Evolutionary conservation across 2,888 invertebrate genomes (phyloP), one percentile per base, ranked within the genome.

Genomic region (Panzeria rudis): DNA sequence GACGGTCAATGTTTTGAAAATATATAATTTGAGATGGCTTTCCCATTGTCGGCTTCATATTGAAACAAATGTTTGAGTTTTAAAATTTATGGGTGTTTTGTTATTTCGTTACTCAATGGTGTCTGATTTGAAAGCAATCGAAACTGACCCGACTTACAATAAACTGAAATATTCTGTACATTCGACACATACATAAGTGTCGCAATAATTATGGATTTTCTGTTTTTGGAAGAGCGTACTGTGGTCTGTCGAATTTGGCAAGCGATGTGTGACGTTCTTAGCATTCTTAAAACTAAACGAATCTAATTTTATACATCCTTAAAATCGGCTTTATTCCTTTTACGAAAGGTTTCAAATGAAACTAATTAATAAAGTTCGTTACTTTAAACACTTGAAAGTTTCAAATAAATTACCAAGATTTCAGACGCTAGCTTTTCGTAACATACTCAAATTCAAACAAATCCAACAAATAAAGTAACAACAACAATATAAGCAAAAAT

Each of bases 1-100:
- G 78, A 35, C 50, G 54, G 69, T 75, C 73, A 75, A 79, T 83
- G 75, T 78, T 75, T 79, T 62, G 56, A 71, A 79, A 69, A 83
- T n/a, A n/a, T n/a, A n/a, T 17, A 78, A 54, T 78, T 69, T 61
- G 9, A 62, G 13, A 77, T 59, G 71, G 41, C 11, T 79, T 62
- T 62, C n/a, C 11, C n/a, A 50, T 8, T 50, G 15, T 17, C 15
- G 50, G 56, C n/a, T 8, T 66, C 11, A 50, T 15, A 23, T 47
- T 32, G 0, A 2, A 29, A 11, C 4, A 66, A 29, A 56, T 52
- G 41, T 41, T 75, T 35, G 32, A 20, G 32, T 8, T 47, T 47
- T 47, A 23, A 15, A 54, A 54, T 38, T 17, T 17, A 9, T 52
- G 11, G 17, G 3, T 50, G 54, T 29, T 29, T 7, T 50, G 54